Conservation (phyloP, 2,888 invertebrate genomes). For the Oscheius onirici region DNA sequence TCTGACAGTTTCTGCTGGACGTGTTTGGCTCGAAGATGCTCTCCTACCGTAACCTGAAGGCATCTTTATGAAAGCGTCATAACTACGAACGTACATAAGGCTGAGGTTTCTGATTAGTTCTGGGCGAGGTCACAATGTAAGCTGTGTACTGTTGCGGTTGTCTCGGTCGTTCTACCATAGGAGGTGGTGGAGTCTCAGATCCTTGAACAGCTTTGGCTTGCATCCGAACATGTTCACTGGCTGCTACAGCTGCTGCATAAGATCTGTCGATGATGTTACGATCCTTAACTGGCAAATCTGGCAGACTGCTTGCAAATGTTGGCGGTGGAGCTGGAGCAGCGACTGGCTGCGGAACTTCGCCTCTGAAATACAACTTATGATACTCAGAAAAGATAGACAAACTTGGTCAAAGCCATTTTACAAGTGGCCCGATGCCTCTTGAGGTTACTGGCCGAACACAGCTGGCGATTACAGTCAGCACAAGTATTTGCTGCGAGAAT, state of each 20-base stretch:
- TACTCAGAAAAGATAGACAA: background rate
- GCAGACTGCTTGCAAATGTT: background rate
- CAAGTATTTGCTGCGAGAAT: slow-evolving; percentile 32
- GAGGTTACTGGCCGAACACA: slow-evolving; percentile 60
- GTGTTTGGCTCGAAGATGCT: slow-evolving; percentile 51
- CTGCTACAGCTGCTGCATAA: slow-evolving; percentile 32
- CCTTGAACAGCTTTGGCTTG: background rate
- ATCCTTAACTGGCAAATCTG: slow-evolving; percentile 19
- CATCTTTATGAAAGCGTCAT: background rate
- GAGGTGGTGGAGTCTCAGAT: background rate
- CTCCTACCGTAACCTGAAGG: slow-evolving; percentile 48
- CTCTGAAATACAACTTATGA: background rate
- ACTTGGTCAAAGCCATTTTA: slow-evolving; percentile 39
- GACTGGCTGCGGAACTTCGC: background rate
- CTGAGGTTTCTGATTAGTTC: background rate
- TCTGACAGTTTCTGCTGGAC: slow-evolving; percentile 5
- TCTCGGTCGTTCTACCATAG: background rate
- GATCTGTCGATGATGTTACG: slow-evolving; percentile 24
- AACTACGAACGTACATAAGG: background rate
- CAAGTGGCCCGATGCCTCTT: slow-evolving; percentile 60
- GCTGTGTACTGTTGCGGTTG: slow-evolving; percentile 13
- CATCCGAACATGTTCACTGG: slow-evolving; percentile 15
- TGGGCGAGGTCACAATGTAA: slow-evolving; percentile 8
- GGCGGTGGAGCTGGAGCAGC: background rate
- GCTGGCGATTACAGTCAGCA: slow-evolving; percentile 44